Conservation (phyloP, 2,888 invertebrate genomes). For the Netelia inedita region DNA sequence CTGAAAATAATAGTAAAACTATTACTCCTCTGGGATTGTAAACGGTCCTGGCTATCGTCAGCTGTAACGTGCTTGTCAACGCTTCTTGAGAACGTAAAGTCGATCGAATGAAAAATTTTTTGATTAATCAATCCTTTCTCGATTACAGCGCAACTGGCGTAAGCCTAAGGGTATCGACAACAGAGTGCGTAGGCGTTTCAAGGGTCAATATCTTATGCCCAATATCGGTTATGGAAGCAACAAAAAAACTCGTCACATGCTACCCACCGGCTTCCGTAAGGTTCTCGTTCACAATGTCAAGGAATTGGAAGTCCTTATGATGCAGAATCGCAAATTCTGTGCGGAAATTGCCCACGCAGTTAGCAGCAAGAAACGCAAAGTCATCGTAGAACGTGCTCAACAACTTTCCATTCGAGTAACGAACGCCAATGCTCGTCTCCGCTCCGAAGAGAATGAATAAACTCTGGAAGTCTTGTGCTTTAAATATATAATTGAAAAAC, state of each 20-base stretch:
- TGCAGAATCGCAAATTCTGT: conserved; percentile 99
- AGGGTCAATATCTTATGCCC: conserved; percentile 99
- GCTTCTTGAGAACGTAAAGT: too few relatives aligned
- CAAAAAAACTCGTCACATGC: conserved; percentile 97
- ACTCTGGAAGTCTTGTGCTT: conserved; percentile 61
- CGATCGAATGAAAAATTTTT: conserved; percentile 1
- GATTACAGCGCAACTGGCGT: conserved; percentile 96
- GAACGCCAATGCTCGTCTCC: conserved; percentile 97
- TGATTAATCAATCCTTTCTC: not conserved
- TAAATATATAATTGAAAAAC: conserved; percentile 59
- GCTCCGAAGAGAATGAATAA: conserved; percentile 99
- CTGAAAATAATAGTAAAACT: too few relatives aligned
- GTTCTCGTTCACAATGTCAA: conserved; percentile 95
- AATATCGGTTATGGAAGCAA: conserved; percentile 99
- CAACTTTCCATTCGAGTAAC: conserved; percentile 98
- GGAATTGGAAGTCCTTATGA: conserved; percentile 98
- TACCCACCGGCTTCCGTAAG: conserved; percentile 99
- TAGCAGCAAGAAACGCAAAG: conserved; percentile 98
- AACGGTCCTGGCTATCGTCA: too few relatives aligned
- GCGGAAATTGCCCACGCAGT: conserved; percentile 99
- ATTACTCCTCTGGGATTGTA: too few relatives aligned
- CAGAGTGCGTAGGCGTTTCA: conserved; percentile 99
- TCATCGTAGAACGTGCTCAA: conserved; percentile 98
- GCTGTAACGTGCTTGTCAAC: too few relatives aligned
- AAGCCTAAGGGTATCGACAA: conserved; percentile 99